Evolutionary conservation across 1,140 invertebrate genomes (phyloP).

Genomic region (Brachionus paranguensis): DNA sequence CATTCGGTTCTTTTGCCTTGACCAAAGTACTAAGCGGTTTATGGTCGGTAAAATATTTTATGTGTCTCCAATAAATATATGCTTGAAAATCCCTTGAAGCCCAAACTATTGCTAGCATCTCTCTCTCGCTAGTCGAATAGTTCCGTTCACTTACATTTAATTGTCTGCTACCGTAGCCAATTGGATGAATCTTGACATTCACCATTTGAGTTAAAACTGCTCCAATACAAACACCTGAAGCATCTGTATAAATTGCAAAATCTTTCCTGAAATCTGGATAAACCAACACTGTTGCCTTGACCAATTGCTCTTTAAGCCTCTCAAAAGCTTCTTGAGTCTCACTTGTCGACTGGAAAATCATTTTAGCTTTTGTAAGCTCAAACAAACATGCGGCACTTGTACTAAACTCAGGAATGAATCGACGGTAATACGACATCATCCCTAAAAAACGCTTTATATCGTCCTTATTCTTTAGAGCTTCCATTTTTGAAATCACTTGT

Average conservation of each 20-base stretch:
- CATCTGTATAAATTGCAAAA: slow-evolving; percentile 44
- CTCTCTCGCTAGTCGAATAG: slow-evolving; percentile 44
- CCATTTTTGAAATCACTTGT: slow-evolving; percentile 39
- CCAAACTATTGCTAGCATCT: slow-evolving; percentile 44
- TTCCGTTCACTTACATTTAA: slow-evolving; percentile 42
- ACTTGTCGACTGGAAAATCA: slow-evolving; percentile 39
- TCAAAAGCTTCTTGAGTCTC: slow-evolving; percentile 36
- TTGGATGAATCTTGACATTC: slow-evolving; percentile 41
- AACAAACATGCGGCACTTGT: slow-evolving; percentile 40
- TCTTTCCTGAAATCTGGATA: background rate
- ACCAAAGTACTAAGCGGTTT: slow-evolving; percentile 40
- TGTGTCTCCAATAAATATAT: slow-evolving; percentile 43
- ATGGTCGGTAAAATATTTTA: slow-evolving; percentile 45
- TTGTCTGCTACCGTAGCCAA: slow-evolving; percentile 43
- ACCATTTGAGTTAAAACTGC: slow-evolving; percentile 44
- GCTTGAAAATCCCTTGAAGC: slow-evolving; percentile 43
- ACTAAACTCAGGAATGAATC: slow-evolving; percentile 43
- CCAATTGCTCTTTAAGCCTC: slow-evolving; percentile 35
- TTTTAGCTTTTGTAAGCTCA: slow-evolving; percentile 18
- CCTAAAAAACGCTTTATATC: slow-evolving; percentile 45
- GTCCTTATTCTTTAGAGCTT: slow-evolving; percentile 29
- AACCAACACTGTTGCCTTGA: slow-evolving; percentile 40
- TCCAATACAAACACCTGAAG: slow-evolving; percentile 19
- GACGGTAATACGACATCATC: too few species aligned
- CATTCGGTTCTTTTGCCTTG: background rate